Evolutionary conservation across 2,113 vertebrate genomes (phyloP).

Genomic region (Mesitornis unicolor): DNA sequence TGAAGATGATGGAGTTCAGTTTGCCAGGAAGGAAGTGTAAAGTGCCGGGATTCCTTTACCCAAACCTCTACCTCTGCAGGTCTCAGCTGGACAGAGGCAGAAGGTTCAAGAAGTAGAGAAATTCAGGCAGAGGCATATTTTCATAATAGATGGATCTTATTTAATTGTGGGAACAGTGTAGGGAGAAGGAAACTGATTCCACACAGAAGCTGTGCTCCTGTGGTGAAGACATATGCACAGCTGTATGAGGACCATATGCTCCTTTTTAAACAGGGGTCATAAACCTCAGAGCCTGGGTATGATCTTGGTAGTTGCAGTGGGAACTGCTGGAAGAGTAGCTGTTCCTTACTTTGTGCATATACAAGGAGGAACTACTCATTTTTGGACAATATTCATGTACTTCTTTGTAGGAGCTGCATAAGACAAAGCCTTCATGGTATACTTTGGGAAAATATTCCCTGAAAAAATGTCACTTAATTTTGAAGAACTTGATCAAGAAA

Average conservation of each 20-base stretch:
- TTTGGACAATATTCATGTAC: neutral
- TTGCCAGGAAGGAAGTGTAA: neutral
- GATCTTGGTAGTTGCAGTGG: neutral
- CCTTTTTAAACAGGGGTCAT: neutral
- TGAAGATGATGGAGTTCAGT: neutral
- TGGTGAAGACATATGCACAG: neutral
- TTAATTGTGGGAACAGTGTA: neutral
- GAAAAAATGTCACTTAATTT: neutral
- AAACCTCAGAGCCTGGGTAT: neutral
- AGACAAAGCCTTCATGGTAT: neutral
- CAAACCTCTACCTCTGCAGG: neutral
- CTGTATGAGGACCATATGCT: neutral
- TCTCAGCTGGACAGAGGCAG: neutral
- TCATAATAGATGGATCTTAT: neutral
- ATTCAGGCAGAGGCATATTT: neutral
- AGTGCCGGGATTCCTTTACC: neutral
- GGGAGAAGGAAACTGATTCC: neutral
- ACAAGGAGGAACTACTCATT: rapidly evolving
- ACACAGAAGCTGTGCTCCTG: neutral
- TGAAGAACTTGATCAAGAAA: neutral
- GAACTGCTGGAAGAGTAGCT: neutral
- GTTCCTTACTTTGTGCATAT: neutral
- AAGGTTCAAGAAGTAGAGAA: neutral
- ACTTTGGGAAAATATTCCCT: neutral
- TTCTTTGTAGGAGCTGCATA: neutral